Base-by-base conservation (phyloP, 2,113 vertebrate species). In the Tragulus kanchil region DNA sequence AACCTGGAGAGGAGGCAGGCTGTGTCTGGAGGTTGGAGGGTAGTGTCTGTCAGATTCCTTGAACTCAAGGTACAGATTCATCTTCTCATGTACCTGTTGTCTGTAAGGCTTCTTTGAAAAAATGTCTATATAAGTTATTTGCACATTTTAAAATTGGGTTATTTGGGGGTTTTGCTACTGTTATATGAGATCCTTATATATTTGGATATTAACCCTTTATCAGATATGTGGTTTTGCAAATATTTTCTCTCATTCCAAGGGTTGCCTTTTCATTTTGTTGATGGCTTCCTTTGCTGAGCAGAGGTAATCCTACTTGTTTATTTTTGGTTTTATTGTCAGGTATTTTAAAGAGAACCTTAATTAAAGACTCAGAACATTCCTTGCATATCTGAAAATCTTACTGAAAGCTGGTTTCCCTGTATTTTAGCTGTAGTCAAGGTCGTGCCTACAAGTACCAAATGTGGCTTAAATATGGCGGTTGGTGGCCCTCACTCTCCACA, bases 371-470 rank as follows among this genome's bases (percentile, higher is more conserved):
- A 42, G 82, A 83, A 48, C 26, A 85, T 50, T 50, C 3, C n/a
- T 77, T 86, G 48, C 10, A 19, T 54, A 4, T 87, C 50, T 96
- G 65, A 58, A 95, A 86, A 77, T 56, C 79, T 42, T 95, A 77
- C 12, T 26, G 59, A 17, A 48, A 58, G 14, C 65, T 85, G 56
- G 42, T 16, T 86, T 56, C 42, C 1, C 3, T 9, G 3, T 36
- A 23, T 28, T 23, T 88, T 59, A 25, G 17, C 45, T 81, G 8
- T 61, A 48, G 59, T 85, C 14, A 7, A 31, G 36, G 16, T 71
- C 75, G 16, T 58, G 50, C 65, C 79, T 86, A 73, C 71, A 86
- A 85, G 83, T 8, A 9, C 36, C 16, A 31, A 14, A 45, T 19
- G 13, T 65, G 25, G 28, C 73, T 93, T 65, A 56, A 89, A 56